A percentile compares a stretch with the other conserved stretches of the same genome.
Evolutionary conservation across 2,888 invertebrate species (phyloP).

Genomic region (Rhogogaster chlorosoma): DNA sequence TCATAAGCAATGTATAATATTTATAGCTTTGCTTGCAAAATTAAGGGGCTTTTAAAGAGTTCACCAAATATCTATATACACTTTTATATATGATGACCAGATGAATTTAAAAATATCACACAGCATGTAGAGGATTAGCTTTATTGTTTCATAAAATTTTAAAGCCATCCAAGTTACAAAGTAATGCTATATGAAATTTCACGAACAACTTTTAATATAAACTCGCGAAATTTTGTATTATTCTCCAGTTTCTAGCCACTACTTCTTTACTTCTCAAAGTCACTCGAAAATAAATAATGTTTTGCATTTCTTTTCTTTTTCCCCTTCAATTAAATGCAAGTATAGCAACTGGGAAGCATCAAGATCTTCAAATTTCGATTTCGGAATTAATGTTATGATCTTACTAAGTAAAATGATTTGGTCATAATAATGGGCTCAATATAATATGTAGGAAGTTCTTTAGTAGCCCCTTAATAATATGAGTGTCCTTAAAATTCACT

Average conservation of each 20-base stretch:
- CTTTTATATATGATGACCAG: slow-evolving; percentile 24
- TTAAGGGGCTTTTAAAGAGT: slow-evolving; percentile 71
- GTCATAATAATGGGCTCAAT: slow-evolving; percentile 25
- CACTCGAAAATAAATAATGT: slow-evolving; percentile 25
- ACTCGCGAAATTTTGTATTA: not conserved
- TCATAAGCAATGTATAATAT: slow-evolving; percentile 69
- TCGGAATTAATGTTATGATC: slow-evolving; percentile 5
- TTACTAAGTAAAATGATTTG: slow-evolving; percentile 8
- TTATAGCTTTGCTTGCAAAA: slow-evolving; percentile 69
- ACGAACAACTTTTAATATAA: slow-evolving; percentile 15
- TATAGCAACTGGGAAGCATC: slow-evolving; percentile 8
- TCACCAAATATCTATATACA: slow-evolving; percentile 41
- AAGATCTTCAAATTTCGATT: slow-evolving; percentile 13
- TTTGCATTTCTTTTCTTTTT: not conserved
- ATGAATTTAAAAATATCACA: not conserved
- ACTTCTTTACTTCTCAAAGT: not conserved
- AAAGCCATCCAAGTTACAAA: not conserved
- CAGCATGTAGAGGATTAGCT: slow-evolving; percentile 1
- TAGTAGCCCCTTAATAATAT: slow-evolving; percentile 72
- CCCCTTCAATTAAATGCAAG: not conserved
- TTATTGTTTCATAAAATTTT: not conserved
- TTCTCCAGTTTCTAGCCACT: slow-evolving; percentile 26
- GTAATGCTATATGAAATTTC: not conserved
- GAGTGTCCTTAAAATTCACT: slow-evolving; percentile 71
- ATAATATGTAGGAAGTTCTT: slow-evolving; percentile 62